Conservation (phyloP, 2,797 vertebrate species). For the Glyptemys insculpta region DNA sequence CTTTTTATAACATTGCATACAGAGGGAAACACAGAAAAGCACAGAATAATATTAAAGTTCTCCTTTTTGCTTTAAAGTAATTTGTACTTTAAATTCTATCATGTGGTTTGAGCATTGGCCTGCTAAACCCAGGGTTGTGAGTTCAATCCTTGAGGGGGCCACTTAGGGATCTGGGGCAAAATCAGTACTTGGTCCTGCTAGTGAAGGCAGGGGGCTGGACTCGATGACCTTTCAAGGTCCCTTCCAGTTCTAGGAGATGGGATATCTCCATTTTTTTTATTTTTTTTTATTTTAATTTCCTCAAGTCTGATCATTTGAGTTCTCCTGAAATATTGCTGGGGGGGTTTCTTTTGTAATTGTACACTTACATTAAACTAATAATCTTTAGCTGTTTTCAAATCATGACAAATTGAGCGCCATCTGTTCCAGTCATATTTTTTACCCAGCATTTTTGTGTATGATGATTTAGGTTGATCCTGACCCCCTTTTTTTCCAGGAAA, state of each 20-base stretch:
- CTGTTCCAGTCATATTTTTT: conserved; percentile 54
- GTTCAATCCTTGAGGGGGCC: too few relatives aligned
- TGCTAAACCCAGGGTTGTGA: too few relatives aligned
- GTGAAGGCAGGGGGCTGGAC: too few relatives aligned
- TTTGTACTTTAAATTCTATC: neutral
- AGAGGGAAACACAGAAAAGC: neutral
- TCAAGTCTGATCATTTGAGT: neutral
- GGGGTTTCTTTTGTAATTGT: neutral
- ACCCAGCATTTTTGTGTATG: conserved; percentile 33
- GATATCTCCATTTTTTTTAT: too few relatives aligned
- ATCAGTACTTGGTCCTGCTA: too few relatives aligned
- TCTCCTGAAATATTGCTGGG: neutral
- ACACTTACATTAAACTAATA: conserved; percentile 56
- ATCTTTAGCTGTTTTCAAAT: conserved; percentile 36
- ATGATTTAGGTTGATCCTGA: conserved; percentile 53
- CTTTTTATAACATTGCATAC: conserved; percentile 22
- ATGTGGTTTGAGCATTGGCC: too few relatives aligned
- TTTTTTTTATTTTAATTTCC: too few relatives aligned
- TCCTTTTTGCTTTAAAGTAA: neutral
- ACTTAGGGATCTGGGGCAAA: too few relatives aligned
- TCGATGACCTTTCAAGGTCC: too few relatives aligned
- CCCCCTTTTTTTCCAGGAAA: conserved; percentile 19
- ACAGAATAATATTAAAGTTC: neutral
- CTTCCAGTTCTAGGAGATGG: too few relatives aligned
- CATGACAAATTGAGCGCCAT: conserved; percentile 18